A percentile compares a stretch with the other conserved stretches of the same genome.
phyloP scores from a whole-genome alignment of 2,888 invertebrate genomes.

The Synergus laeviventris region DNA sequence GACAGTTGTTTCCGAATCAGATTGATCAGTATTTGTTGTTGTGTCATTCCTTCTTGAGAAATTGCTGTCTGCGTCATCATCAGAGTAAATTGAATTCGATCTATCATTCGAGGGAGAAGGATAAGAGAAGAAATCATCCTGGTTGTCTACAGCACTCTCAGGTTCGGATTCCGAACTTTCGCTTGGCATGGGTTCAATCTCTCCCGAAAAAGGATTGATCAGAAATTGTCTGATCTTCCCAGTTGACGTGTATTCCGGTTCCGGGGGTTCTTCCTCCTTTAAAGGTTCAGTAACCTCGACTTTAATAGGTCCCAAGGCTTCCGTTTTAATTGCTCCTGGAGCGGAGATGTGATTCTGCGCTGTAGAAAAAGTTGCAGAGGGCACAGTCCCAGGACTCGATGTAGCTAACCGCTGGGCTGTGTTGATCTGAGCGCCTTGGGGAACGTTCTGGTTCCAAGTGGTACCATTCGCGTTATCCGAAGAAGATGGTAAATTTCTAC shows the following conservation, averaged over 20 bases:
- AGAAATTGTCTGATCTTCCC: conserved; percentile 88
- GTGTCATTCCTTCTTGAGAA: conserved; percentile 77
- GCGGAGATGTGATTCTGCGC: conserved; percentile 42
- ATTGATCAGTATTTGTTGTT: conserved; percentile 78
- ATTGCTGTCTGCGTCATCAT: conserved; percentile 80
- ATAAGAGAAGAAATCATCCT: conserved; percentile 76
- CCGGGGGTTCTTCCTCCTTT: conserved; percentile 76
- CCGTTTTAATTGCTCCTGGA: conserved; percentile 26
- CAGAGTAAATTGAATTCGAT: conserved; percentile 79
- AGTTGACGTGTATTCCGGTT: conserved; percentile 78
- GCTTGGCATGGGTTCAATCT: conserved; percentile 87
- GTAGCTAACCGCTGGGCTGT: conserved; percentile 59
- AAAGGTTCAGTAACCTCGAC: conserved; percentile 50
- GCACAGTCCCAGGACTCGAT: conserved; percentile 18
- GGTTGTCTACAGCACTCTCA: conserved; percentile 73
- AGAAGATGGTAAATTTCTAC: conserved; percentile 67
- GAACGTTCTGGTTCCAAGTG: conserved; percentile 67
- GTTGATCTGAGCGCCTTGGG: conserved; percentile 67
- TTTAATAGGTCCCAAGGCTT: neutral
- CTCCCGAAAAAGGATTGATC: conserved; percentile 92
- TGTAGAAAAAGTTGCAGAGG: conserved; percentile 48
- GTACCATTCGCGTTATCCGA: conserved; percentile 63
- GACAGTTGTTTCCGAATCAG: conserved; percentile 79
- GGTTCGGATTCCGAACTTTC: conserved; percentile 82
- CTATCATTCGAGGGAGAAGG: conserved; percentile 77